Percentiles rank a stretch among this genome's conserved stretches.
Evolutionary conservation across 1,140 invertebrate species (phyloP).

Genomic region (Bombus polaris): DNA sequence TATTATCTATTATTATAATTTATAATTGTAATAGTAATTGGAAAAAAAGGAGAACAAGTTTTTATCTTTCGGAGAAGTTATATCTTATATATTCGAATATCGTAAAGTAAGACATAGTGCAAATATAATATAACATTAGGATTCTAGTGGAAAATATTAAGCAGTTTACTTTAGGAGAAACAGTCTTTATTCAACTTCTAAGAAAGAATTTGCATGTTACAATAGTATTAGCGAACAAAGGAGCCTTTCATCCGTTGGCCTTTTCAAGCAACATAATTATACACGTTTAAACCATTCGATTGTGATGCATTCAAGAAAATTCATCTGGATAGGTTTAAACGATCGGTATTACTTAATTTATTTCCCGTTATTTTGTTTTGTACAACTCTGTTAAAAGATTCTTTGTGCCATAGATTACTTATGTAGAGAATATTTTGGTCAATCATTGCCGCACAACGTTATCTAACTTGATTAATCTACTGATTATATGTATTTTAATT

Average conservation of each 20-base stretch:
- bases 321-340: too few species aligned
- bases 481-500: background rate
- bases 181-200: background rate
- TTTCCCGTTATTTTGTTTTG: too few species aligned
- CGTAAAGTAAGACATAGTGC: too few species aligned
- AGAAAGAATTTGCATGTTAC: background rate
- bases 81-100: too few species aligned
- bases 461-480: background rate
- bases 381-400: too few species aligned
- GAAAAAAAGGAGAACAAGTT: background rate
- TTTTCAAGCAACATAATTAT: background rate
- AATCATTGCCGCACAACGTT: background rate
- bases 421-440: background rate
- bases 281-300: background rate
- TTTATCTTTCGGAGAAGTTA: background rate
- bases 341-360: background rate
- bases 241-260: background rate
- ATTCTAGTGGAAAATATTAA: background rate
- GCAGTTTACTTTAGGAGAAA: background rate
- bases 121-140: background rate
- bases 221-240: background rate
- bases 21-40: too few species aligned
- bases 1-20: background rate
- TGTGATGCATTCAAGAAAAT: background rate
- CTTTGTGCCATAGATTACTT: background rate